Base-by-base conservation (phyloP, 2,113 vertebrate species). In the Phainopepla nitens region DNA sequence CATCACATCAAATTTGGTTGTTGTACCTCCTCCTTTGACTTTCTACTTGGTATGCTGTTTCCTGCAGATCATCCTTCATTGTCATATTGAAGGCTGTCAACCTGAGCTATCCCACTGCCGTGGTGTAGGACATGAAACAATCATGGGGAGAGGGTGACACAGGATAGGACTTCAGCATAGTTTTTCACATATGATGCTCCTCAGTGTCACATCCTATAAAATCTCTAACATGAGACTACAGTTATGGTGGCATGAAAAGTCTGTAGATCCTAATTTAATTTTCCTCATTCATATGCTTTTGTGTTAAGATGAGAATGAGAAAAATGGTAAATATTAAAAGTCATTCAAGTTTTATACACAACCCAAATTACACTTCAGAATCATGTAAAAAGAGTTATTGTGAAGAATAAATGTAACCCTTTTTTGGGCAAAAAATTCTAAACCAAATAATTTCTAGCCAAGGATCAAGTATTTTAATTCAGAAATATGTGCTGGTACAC, bases 121-220 rank as follows among this genome's bases (percentile, higher is more conserved):
- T 42, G 47, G 6, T 17, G 14, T 22, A 70, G 28, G 23, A 11
- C 62, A 82, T 60, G n/a, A 57, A 71, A 12, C 6, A 50, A 36
- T 3, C 17, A 24, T 6, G 5, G 3, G 17, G 9, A 72, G 31
- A 47, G 13, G 18, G 13, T 36, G 31, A 42, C 0, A 2, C 31
- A 36, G 12, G 27, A 23, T 13, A 56, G 35, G 19, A 56, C 18
- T 77, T 42, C 13, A 61, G 22, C 11, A 53, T 17, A 82, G 31
- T 45, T 80, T 51, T 72, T 70, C 6, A 22, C 28, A 6, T 12
- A 23, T 15, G 13, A 6, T 66, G 21, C 8, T 78, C 22, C 15
- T 69, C 23, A 19, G 14, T 18, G 1, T 83, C 21, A 73, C 14
- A 49, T 65, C 15, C 35, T 47, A 24, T 53, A 45, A 70, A 82